phyloP scores from a whole-genome alignment of 92 coral and sea anemone species.

The Phenganax stokvisi region DNA sequence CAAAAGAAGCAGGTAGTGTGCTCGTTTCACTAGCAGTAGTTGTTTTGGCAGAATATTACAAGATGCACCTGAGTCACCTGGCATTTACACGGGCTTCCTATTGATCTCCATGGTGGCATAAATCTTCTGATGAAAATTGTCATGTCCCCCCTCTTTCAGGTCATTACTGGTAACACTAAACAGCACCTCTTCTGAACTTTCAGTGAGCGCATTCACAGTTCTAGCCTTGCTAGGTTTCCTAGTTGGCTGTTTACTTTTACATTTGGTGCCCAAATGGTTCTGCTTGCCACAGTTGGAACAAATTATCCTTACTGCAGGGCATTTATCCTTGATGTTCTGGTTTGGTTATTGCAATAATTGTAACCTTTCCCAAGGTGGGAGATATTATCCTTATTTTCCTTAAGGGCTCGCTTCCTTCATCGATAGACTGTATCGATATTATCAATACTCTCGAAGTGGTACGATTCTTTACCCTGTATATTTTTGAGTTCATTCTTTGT shows the following conservation, averaged over 20 bases:
- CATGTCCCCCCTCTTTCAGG: background rate
- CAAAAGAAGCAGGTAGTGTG: no score
- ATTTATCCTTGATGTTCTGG: conserved; percentile 40
- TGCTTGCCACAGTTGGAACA: conserved; percentile 40
- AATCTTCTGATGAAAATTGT: background rate
- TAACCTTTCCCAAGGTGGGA: background rate
- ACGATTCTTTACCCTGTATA: no score
- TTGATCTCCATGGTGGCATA: conserved; percentile 31
- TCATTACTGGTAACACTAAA: conserved; percentile 12
- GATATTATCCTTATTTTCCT: no score
- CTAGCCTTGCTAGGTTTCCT: background rate
- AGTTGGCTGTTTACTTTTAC: background rate
- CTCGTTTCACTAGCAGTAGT: background rate
- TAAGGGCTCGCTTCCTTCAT: no score
- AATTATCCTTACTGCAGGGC: conserved; percentile 51
- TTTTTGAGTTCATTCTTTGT: background rate
- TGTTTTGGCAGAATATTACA: conserved; percentile 41
- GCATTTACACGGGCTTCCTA: conserved; percentile 27
- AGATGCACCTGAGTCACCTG: conserved; percentile 41
- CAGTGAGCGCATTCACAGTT: background rate
- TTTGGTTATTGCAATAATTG: conserved; percentile 34
- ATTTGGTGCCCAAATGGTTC: conserved; percentile 40
- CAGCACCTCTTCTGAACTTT: background rate
- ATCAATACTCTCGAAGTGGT: no score
- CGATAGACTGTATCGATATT: no score